phyloP scores from a whole-genome alignment of 1,140 invertebrate genomes.

The Drosophila persimilis region DNA sequence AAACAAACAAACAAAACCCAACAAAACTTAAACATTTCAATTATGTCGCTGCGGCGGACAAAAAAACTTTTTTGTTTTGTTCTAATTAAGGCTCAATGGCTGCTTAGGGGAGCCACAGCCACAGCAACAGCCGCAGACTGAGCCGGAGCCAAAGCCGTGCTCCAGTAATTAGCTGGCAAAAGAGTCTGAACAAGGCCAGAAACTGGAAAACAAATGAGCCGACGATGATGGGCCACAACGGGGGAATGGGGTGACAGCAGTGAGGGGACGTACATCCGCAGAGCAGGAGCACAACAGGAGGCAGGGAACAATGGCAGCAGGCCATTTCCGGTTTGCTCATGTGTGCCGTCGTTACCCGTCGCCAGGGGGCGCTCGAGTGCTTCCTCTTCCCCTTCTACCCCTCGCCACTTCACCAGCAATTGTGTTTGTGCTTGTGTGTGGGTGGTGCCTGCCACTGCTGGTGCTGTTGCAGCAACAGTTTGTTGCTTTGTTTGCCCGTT shows the following conservation, averaged over 20 bases:
- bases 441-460: neutral
- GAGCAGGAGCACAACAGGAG: neutral
- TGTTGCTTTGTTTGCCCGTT: conserved; percentile 57
- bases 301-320: conserved; percentile 53
- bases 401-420: neutral
- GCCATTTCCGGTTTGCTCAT: conserved; percentile 66
- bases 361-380: conserved; percentile 55
- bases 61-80: conserved; percentile 49
- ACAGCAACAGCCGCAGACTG: no score
- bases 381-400: conserved; percentile 16
- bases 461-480: conserved; percentile 62
- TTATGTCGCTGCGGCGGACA: conserved; percentile 61
- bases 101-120: neutral
- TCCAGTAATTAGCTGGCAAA: conserved; percentile 62
- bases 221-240: neutral
- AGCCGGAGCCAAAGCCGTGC: conserved; percentile 12
- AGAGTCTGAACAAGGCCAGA: conserved; percentile 57
- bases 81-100: conserved; percentile 69
- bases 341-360: conserved; percentile 43
- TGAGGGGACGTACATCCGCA: no score
- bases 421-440: conserved; percentile 16
- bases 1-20: conserved; percentile 30
- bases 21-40: conserved; percentile 75
- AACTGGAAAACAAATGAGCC: conserved; percentile 69
- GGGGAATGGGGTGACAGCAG: no score